Base-by-base conservation (phyloP, 2,888 invertebrate species). In the Hirtodrosophila alboralis region DNA sequence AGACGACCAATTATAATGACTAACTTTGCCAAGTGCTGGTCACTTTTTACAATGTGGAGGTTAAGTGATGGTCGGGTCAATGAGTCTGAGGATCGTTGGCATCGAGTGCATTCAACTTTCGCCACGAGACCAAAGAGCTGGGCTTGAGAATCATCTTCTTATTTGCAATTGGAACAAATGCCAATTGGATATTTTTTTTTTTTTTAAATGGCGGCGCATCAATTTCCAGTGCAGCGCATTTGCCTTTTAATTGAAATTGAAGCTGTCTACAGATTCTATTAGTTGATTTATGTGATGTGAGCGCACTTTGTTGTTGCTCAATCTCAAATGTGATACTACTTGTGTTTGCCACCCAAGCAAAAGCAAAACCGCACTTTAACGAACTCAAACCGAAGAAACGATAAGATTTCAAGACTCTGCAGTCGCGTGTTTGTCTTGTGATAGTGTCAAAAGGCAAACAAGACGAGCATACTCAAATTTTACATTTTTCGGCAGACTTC, bases 211-310 rank as follows among this genome's bases (percentile, higher is more conserved):
- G 72, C 75, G 68, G 64, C 85, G 85, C 79, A 84, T 84, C 79
- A 75, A 69, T 78, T 81, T 71, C 70, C 43, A 62, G 73, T 72
- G 53, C 61, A 58, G 54, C 54, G 44, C 49, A 47, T 47, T 49
- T 61, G 57, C 41, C 65, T 74, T 23, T 80, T 84, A 81, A 84
- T 84, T 80, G 83, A 84, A 80, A 84, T 80, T 85, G 85, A 80
- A 81, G 69, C 79, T 73, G 79, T 79, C 79, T 79, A 78, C 78
- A 81, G 85, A 84, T 78, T 81, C 79, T 72, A 79, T 79, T 84
- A 79, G 83, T 79, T 78, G 72, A 84, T 74, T 69, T 70, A 70
- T 61, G 31, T 62, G 18, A 48, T 36, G 38, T 45, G 16, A 13
- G 18, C 5, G 5, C 23, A 9, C 18, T 4, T 1, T 18, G 36